Base-by-base conservation (phyloP, 1,140 invertebrate species). In the Sycobia sp. region DNA sequence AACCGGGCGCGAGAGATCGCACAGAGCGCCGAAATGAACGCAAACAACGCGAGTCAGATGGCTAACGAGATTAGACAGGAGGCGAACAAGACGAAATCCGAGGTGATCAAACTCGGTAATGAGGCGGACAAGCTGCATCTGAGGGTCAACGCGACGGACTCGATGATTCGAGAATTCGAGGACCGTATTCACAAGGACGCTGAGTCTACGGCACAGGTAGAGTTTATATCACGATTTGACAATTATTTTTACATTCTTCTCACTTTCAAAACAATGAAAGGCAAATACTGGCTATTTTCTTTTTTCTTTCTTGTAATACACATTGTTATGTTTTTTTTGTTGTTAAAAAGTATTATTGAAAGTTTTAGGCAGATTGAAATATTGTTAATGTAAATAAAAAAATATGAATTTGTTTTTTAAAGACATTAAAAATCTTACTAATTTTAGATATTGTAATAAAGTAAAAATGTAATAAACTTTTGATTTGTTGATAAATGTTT, bases 1-100 rank as follows among this genome's bases (percentile, higher is more conserved):
- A 85, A 88, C 22, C 83, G 85, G 44, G 92, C 95, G 1, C 85
- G 88, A 46, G 81, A 88, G 61, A 87, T 90, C 66, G 94, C 94
- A 0, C 84, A 89, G 70, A 80, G 89, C 55, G 95, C 95, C 0
- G 88, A 94, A 81, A 91, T 53, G 54, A 74, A 71, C 32, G 78
- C 79, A 5, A 73, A 77, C 34, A 71, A 71, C 53, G 77, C 79
- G 2, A 77, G 72, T 16, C 49, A 65, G 1, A 75, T 91, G 71
- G 93, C 94, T 0, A 89, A 90, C 58, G 82, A 84, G 23, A 94
- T 96, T 55, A 86, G 87, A 36, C 85, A 84, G 51, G 89, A 91
- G 69, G 90, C 94, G 0, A 88, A 90, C 57, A 82, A 88, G 47
- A 91, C 92, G 1, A 91, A 92, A 75, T 79, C 85, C 4, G 87